These are phyloP conservation scores for Nannospalax galili DNA, from an alignment of 2,113 vertebrate species.

Conservation along the genomic window DNA sequence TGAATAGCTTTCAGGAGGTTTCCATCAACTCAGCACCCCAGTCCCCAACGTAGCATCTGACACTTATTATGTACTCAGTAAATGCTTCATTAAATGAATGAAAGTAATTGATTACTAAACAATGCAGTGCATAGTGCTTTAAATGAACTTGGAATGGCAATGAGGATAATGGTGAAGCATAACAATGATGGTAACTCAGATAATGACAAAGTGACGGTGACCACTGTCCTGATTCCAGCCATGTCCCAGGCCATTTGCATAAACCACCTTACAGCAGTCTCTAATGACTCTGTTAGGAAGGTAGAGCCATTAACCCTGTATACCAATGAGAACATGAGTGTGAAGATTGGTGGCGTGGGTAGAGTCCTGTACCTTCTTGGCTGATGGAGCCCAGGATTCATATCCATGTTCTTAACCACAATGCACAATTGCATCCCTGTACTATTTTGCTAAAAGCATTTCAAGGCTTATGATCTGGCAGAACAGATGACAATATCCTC, in stretches of 20 bases:
- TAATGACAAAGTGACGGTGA: not conserved
- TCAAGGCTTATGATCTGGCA: not conserved
- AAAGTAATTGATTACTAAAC: constrained; percentile 45
- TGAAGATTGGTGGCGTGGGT: not conserved
- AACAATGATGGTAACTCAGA: not conserved
- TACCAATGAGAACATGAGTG: not conserved
- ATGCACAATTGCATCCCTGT: not conserved
- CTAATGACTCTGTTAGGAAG: not conserved
- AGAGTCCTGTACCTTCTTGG: not conserved
- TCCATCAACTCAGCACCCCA: not conserved
- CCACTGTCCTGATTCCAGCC: not conserved
- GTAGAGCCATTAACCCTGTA: not conserved
- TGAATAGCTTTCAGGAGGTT: not conserved
- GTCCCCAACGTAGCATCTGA: not conserved
- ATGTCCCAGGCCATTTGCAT: not conserved
- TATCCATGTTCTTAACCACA: not conserved
- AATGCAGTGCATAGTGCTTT: constrained; percentile 1
- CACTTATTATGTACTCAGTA: not conserved
- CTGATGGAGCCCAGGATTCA: not conserved
- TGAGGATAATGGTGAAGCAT: not conserved
- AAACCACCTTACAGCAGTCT: not conserved
- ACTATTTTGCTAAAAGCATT: constrained; percentile 3
- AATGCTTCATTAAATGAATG: constrained; percentile 12
- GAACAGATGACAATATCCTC: not conserved
- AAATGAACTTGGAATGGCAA: constrained; percentile 23